phyloP scores from a whole-genome alignment of 2,113 vertebrate genomes.

The Falco punctatus region DNA sequence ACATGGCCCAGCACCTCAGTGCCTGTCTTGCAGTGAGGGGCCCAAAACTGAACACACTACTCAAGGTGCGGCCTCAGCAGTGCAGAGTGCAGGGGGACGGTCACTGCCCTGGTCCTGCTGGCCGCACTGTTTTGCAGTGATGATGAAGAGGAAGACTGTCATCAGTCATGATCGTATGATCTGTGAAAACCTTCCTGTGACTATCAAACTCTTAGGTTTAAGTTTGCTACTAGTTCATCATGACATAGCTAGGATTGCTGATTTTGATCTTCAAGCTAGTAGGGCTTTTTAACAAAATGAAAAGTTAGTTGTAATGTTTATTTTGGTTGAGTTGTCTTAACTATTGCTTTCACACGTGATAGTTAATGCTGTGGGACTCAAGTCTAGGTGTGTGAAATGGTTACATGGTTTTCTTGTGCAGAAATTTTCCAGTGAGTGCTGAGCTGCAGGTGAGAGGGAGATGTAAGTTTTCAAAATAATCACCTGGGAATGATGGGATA shows the following conservation, averaged over 20 bases:
- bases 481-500: neutral
- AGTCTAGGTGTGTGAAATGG: neutral
- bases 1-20: too few relatives aligned
- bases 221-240: neutral
- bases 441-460: neutral
- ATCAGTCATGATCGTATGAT: neutral
- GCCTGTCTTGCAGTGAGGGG: too few relatives aligned
- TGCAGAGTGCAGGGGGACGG: too few relatives aligned
- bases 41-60: too few relatives aligned
- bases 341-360: neutral
- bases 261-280: neutral
- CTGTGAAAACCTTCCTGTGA: neutral
- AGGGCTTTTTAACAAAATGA: neutral
- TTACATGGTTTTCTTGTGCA: neutral
- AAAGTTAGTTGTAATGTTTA: neutral
- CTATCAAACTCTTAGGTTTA: neutral
- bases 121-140: too few relatives aligned
- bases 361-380: neutral
- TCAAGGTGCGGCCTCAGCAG: too few relatives aligned
- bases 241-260: neutral
- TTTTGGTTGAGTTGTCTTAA: neutral
- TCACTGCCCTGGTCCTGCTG: too few relatives aligned
- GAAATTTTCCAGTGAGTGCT: neutral
- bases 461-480: neutral
- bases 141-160: neutral